Conservation (phyloP, 2,797 vertebrate species). For the Nyctibius grandis region DNA sequence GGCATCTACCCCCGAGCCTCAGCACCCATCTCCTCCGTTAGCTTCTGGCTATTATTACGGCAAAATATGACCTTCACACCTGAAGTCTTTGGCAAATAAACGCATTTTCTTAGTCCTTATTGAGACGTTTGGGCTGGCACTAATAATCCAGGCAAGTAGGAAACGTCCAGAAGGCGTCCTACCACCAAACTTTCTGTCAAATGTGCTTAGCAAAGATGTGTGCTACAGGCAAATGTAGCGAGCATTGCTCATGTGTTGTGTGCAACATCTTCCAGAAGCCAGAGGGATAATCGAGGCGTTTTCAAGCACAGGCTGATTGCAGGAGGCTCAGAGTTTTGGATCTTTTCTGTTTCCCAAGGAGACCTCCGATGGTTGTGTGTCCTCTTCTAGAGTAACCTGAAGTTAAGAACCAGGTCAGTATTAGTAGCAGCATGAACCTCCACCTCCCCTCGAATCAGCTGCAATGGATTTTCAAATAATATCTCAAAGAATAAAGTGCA, state of each 20-base stretch:
- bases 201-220: not conserved
- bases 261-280: not conserved
- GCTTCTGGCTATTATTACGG: accelerated
- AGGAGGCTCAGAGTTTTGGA: not conserved
- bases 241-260: accelerated
- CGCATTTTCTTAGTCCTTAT: accelerated
- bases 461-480: slow-evolving; percentile 32
- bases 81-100: not conserved
- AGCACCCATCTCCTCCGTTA: accelerated
- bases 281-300: accelerated
- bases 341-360: not conserved
- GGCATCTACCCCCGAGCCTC: too few relatives aligned
- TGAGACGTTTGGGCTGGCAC: not conserved
- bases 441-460: not conserved
- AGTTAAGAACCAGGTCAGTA: not conserved
- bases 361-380: accelerated
- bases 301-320: not conserved
- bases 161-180: accelerated
- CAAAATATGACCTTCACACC: not conserved
- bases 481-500: slow-evolving; percentile 32
- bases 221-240: accelerated
- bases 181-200: not conserved
- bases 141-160: not conserved
- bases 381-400: not conserved
- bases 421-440: not conserved